Conservation (phyloP, 2,113 vertebrate species). For the Hydropotes inermis region DNA sequence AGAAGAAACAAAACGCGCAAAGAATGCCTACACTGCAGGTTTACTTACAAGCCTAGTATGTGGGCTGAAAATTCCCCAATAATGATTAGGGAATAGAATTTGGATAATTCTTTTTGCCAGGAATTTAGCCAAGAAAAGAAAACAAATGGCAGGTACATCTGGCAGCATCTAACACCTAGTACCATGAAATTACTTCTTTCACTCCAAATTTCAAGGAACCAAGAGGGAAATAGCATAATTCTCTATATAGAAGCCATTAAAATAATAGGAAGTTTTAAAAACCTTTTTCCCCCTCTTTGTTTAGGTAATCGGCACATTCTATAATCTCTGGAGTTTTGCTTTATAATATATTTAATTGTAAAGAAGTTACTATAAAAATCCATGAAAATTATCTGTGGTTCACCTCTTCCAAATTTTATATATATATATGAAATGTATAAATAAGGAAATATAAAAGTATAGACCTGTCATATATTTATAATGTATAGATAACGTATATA, state of each 20-base stretch:
- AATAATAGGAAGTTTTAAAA: neutral
- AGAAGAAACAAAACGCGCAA: slow-evolving; percentile 9
- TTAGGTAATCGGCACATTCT: neutral
- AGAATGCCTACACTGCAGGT: slow-evolving; percentile 32
- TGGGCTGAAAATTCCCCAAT: neutral
- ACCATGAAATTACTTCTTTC: neutral
- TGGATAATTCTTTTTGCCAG: slow-evolving; percentile 33
- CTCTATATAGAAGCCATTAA: neutral
- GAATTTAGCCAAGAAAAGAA: slow-evolving; percentile 33
- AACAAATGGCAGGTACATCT: neutral
- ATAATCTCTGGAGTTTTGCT: neutral
- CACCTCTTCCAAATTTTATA: neutral
- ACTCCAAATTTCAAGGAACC: neutral
- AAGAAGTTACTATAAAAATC: neutral
- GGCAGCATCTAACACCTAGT: neutral
- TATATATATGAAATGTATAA: neutral
- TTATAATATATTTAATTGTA: neutral
- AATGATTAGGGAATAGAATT: slow-evolving; percentile 13
- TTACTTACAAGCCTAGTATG: neutral
- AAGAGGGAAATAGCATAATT: neutral
- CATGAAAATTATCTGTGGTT: neutral
- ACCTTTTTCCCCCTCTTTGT: neutral
- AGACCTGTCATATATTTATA: neutral
- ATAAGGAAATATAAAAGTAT: neutral
- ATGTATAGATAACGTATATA: neutral